Evolutionary conservation across 2,797 vertebrate species (phyloP).

Genomic region (Galagoides demidoff): DNA sequence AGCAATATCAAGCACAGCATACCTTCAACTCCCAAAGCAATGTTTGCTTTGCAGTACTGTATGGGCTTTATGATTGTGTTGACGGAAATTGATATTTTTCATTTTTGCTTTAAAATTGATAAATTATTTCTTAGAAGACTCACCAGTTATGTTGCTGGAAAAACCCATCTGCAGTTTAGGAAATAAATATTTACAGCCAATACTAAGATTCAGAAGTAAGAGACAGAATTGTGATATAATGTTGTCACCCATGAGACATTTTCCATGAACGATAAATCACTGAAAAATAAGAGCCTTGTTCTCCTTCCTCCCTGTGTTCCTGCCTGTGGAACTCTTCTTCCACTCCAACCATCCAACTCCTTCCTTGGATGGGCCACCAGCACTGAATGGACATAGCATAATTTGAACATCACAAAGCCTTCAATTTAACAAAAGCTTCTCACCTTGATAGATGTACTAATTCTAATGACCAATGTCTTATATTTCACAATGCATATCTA

Average conservation of each 20-base stretch:
- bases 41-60: no score
- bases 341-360: neutral
- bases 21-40: no score
- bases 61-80: no score
- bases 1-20: no score
- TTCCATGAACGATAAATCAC: neutral
- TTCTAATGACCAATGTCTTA: slow-evolving; percentile 32
- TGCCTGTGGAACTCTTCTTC: neutral
- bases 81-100: neutral
- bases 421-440: neutral
- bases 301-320: slow-evolving; percentile 35
- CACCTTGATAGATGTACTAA: slow-evolving; percentile 18
- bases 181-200: slow-evolving; percentile 50
- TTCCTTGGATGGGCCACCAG: neutral
- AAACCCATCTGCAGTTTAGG: neutral
- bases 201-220: neutral
- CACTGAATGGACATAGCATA: neutral
- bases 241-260: neutral
- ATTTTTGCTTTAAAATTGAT: neutral
- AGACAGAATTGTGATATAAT: neutral
- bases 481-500: neutral
- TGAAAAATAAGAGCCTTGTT: slow-evolving; percentile 27
- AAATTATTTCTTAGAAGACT: slow-evolving; percentile 52
- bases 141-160: neutral
- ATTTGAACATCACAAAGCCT: neutral